Evolutionary conservation across 1,140 invertebrate genomes (phyloP), one percentile per base, ranked within the genome.

Genomic region (Epicauta chinensis): DNA sequence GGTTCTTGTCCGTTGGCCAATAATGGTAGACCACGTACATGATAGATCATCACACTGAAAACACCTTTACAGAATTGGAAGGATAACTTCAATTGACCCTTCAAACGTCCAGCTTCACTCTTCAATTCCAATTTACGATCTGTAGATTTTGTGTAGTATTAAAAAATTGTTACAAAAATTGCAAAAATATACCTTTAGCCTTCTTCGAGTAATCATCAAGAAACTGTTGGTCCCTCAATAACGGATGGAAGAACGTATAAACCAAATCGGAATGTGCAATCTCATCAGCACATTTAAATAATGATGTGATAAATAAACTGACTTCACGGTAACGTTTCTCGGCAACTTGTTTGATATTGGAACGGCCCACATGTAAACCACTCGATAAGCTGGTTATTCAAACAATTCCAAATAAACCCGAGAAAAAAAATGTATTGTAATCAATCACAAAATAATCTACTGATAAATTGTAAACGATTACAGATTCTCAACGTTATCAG

Each of bases 241-340:
- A 71, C 7, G 94, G 93, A 78, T 98, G 96, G 71, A 98, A 97
- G 74, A 98, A 98, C 1, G 95, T 98, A 69, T 98, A 98, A 5
- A 98, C 92, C 29, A 98, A 76, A 73, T 96, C 91, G 29, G 91
- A 96, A 77, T 98, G 91, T 0, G 89, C 84, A 61, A 98, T 93
- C 77, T 98, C 95, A 61, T 91, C 84, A 9, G 91, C 86, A 65
- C 93, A 82, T 63, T 78, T 77, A 73, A 96, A 92, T 32, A 98
- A 74, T 0, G 89, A 88, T 32, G 82, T 76, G 2, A 98, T 76
- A 73, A 98, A 98, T 52, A 81, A 78, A 70, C 91, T 85, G 45
- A 98, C 85, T 64, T 97, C 90, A 10, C 79, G 73, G 62, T 87
- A 85, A 38, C 96, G 79, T 65, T 87, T 88, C 64, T 95, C 91